phyloP scores from a whole-genome alignment of 2,888 invertebrate species.

The Iphiclides podalirius region DNA sequence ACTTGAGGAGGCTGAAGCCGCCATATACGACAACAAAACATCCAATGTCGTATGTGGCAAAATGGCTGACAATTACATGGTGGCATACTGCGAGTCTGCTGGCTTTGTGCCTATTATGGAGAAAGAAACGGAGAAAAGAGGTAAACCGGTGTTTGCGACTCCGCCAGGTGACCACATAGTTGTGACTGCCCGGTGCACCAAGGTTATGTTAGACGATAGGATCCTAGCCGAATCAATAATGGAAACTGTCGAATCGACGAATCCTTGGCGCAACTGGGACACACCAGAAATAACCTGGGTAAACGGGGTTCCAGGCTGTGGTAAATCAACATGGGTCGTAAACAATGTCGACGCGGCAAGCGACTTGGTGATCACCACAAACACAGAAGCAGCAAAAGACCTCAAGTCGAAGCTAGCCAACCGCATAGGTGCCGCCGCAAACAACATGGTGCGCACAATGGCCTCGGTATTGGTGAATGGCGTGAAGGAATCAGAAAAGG shows the following conservation, averaged over 20 bases:
- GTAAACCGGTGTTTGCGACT: constrained; percentile 5
- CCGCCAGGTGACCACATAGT: constrained; percentile 3
- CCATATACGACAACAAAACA: constrained; percentile 10
- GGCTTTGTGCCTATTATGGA: constrained; percentile 1
- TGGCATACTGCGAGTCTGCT: background rate
- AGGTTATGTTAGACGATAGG: constrained; percentile 6
- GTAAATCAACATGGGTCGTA: background rate
- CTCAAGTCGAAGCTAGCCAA: too few species aligned
- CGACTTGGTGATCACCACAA: too few species aligned
- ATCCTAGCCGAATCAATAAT: background rate
- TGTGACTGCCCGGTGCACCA: constrained; percentile 10
- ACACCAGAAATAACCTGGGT: background rate
- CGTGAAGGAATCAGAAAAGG: too few species aligned
- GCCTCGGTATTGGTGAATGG: too few species aligned
- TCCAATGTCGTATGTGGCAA: background rate
- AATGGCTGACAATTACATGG: background rate
- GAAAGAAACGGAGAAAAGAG: constrained; percentile 4
- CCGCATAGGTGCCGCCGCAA: too few species aligned
- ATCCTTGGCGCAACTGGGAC: background rate
- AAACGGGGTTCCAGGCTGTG: background rate
- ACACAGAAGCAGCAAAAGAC: too few species aligned
- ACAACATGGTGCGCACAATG: too few species aligned
- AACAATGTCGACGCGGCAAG: background rate
- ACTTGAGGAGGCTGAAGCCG: constrained; percentile 5
- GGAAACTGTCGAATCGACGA: background rate